A percentile compares a stretch with the other conserved stretches of the same genome.
Conservation (phyloP, 1,140 invertebrate genomes). For the Campoletis sonorensis region DNA sequence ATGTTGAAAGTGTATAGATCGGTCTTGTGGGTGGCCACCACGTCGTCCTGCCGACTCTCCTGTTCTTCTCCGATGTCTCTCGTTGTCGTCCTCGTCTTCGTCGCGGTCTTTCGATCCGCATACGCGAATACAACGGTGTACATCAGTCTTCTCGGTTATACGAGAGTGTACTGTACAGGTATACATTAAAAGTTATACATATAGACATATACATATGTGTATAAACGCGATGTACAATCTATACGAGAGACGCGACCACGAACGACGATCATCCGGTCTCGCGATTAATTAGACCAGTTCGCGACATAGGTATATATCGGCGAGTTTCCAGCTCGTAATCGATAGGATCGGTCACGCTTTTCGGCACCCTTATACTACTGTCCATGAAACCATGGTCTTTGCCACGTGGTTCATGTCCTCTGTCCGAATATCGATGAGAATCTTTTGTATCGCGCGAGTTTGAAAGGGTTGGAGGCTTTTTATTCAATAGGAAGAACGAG, state of each 20-base stretch:
- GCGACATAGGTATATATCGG: slow-evolving; percentile 60
- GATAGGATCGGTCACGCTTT: slow-evolving; percentile 68
- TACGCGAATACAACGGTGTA: slow-evolving; percentile 33
- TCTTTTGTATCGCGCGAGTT: too few species aligned
- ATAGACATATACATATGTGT: not conserved
- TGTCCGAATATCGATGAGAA: too few species aligned
- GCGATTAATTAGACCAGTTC: slow-evolving; percentile 72
- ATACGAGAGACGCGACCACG: slow-evolving; percentile 21
- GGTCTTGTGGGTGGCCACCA: slow-evolving; percentile 68
- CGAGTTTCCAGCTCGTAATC: slow-evolving; percentile 57
- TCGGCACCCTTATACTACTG: slow-evolving; percentile 40
- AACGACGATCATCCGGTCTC: slow-evolving; percentile 42
- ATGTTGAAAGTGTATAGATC: slow-evolving; percentile 21
- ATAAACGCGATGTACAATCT: not conserved
- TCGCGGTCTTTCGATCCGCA: slow-evolving; percentile 5
- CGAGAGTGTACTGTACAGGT: slow-evolving; percentile 5
- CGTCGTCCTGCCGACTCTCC: slow-evolving; percentile 51
- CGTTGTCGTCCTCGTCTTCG: slow-evolving; percentile 22
- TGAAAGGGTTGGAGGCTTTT: too few species aligned
- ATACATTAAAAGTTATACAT: not conserved
- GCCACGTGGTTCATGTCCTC: too few species aligned
- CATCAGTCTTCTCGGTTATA: slow-evolving; percentile 15
- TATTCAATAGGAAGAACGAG: too few species aligned
- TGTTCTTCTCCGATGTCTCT: slow-evolving; percentile 1
- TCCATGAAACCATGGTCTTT: too few species aligned